Base-by-base conservation (phyloP, 2,797 vertebrate species). In the Bovichtus variegatus region DNA sequence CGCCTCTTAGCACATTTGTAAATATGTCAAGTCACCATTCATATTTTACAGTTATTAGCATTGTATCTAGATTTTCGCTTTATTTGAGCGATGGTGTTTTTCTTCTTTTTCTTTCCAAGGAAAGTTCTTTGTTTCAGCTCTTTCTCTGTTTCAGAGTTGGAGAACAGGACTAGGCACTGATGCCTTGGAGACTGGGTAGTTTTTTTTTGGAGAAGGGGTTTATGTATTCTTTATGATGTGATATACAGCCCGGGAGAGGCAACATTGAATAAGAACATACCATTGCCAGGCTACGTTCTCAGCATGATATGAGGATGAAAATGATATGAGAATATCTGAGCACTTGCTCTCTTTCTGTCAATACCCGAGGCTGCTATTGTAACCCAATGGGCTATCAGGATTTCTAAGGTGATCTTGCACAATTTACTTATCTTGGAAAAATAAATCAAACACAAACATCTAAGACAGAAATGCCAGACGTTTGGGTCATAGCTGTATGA, bases 221-320 rank as follows among this genome's bases (percentile, higher is more conserved):
- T 91, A 94, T 93, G 88, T 94, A 94, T 94, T 94, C 93, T 93
- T 93, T 94, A 93, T 94, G 93, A 94, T 93, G 92, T 94, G 92
- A 93, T 94, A 87, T 94, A 91, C 89, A 93, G 91, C 92, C 91
- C 63, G 86, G 87, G 92, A 94, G 92, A 91, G 88, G 88, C 91
- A 94, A 92, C 89, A 81, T 78, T 88, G 91, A 89, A 89, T 90
- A 89, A 93, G 91, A 92, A 93, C 92, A 92, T 90, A 89, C 91
- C 90, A 91, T 82, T 81, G 90, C 87, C 91, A 92, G 87, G 89
- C 90, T 93, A 92, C 86, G 68, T 93, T 94, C 89, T 78, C 90
- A 88, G 90, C 89, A 83, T 92, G 90, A 89, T 90, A 91, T 82
- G 71, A 89, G 83, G 87, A 92, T 90, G 88, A 93, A 92, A 90